Evolutionary conservation across 2,113 vertebrate species (phyloP), one percentile per base, ranked within the genome.

Genomic region (Nothobranchius kuhntae): DNA sequence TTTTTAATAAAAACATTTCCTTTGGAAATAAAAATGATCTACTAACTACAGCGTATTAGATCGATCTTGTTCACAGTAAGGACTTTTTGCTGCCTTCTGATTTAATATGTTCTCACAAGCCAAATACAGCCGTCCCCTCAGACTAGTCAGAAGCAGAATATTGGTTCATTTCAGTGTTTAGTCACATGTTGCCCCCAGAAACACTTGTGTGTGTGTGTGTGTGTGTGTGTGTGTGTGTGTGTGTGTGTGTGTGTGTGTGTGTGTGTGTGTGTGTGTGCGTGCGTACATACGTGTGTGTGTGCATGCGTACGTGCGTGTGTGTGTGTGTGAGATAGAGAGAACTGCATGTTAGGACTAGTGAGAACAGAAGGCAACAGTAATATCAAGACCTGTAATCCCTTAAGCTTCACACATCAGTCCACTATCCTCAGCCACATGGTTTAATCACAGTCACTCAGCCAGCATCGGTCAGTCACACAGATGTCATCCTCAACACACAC

Each of bases 381-480:
- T 71, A 71, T 63, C 9, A 71, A 54, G 70, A 82, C 42, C 12
- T 68, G 21, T 80, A 81, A 87, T 80, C 77, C 24, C 68, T 62
- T 82, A 67, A 85, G 85, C 68, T 83, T 81, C 64, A 63, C 65
- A 78, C 71, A 68, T 84, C 76, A 78, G 61, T 78, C 77, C 60
- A 47, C 62, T 64, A 38, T 21, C 72, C 66, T 56, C 56, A 71
- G 38, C 57, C 71, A 55, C 13, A 47, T 17, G 13, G 53, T 75
- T 82, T 77, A 89, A 85, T 85, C 75, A 66, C 68, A 84, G 81
- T 86, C 75, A 85, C 44, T 40, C 58, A 53, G 7, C 51, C 74
- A 56, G 61, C 70, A 55, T 9, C 61, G 72, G 76, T 85, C 78
- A 79, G 68, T 83, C 73, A 73, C 12, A 64, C 44, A 21, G 69